Evolutionary conservation across 2,888 invertebrate genomes (phyloP).

Genomic region (Agonopterix heracliana): DNA sequence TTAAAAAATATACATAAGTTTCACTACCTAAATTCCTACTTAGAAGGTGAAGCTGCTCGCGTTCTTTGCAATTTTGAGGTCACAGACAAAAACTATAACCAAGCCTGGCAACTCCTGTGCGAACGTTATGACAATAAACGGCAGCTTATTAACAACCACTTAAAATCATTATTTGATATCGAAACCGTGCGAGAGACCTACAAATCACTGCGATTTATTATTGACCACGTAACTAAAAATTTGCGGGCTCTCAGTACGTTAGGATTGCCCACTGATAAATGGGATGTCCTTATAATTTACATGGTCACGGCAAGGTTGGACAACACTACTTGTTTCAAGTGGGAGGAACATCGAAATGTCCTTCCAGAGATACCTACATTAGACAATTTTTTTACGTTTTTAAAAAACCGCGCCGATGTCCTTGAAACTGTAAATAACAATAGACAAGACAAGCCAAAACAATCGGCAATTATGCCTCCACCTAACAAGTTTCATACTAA

Average conservation of each 20-base stretch:
- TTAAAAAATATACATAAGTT: slow-evolving; percentile 18
- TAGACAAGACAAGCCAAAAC: neutral
- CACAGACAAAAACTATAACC: slow-evolving; percentile 2
- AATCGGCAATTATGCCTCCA: neutral
- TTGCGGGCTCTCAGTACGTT: slow-evolving; percentile 7
- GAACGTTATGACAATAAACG: slow-evolving; percentile 11
- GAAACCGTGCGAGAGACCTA: slow-evolving; percentile 1
- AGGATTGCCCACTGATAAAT: slow-evolving; percentile 8
- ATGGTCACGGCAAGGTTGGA: slow-evolving; percentile 7
- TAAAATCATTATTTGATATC: slow-evolving; percentile 17
- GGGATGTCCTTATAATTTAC: slow-evolving; percentile 8
- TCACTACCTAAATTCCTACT: slow-evolving; percentile 20
- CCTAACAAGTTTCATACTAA: neutral
- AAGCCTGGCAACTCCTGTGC: slow-evolving; percentile 10
- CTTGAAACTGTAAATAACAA: slow-evolving; percentile 2
- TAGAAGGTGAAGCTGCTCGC: slow-evolving; percentile 14
- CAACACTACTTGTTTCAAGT: slow-evolving; percentile 3
- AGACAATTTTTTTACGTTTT: slow-evolving; percentile 6
- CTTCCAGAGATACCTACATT: slow-evolving; percentile 5
- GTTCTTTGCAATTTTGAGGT: slow-evolving; percentile 11
- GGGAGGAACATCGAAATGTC: slow-evolving; percentile 9
- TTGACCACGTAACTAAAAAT: slow-evolving; percentile 9
- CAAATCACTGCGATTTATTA: slow-evolving; percentile 4
- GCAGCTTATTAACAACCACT: slow-evolving; percentile 13
- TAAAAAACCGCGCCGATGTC: slow-evolving; percentile 7